A percentile compares a stretch with the other conserved stretches of the same genome.
Evolutionary conservation across 2,888 invertebrate species (phyloP).

Genomic region (Metacarcinus magister): DNA sequence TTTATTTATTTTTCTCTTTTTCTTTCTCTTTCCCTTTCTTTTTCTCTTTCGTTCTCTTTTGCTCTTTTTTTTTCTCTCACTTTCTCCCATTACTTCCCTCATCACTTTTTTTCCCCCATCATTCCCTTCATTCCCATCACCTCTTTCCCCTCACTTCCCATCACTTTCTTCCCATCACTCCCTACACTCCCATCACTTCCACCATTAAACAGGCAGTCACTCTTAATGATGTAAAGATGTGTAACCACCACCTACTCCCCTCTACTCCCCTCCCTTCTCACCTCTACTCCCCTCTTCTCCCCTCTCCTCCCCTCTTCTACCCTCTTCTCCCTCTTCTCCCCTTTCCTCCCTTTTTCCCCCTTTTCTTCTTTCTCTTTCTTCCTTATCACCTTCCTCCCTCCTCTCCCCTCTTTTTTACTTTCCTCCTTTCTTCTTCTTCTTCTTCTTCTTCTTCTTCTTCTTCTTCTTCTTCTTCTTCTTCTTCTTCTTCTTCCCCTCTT

Average conservation of each 20-base stretch:
- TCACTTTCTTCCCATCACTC: neutral
- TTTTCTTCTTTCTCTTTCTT: no score
- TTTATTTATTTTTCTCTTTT: neutral
- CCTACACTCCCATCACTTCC: slow-evolving; percentile 23
- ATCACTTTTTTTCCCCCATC: neutral
- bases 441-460: no score
- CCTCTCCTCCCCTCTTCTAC: neutral
- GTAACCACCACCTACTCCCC: neutral
- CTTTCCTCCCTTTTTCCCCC: no score
- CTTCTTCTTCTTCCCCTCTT: neutral
- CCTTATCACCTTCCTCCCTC: neutral
- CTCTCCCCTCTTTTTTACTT: no score
- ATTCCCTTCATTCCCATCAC: neutral
- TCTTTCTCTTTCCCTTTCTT: neutral
- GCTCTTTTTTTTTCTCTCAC: neutral
- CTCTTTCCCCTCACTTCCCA: neutral
- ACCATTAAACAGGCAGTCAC: neutral
- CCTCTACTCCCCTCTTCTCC: neutral
- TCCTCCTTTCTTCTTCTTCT: no score
- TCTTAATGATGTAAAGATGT: neutral
- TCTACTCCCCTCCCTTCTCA: neutral
- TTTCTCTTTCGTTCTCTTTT: neutral
- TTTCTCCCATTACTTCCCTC: neutral
- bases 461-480: no score
- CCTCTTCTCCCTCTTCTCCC: neutral